These are phyloP conservation scores for Nipponia nippon DNA, from an alignment of 2,113 vertebrate genomes.

Conservation along the genomic window DNA sequence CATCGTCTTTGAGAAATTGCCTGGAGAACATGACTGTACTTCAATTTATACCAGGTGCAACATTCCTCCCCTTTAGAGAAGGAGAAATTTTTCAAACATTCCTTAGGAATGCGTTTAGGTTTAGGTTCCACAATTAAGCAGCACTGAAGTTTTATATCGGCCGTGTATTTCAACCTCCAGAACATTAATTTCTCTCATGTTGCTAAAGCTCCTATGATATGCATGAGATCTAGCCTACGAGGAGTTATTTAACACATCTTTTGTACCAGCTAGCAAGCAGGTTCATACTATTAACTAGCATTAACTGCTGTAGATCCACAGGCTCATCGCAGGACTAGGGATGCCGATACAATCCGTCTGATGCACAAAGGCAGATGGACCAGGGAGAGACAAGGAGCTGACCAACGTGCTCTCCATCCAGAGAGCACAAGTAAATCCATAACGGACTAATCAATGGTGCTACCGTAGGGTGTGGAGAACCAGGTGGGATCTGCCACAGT, in stretches of 20 bases:
- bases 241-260: background rate
- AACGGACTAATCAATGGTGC: accelerated
- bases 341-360: accelerated
- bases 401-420: background rate
- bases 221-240: background rate
- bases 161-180: background rate
- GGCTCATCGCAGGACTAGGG: background rate
- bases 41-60: background rate
- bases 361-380: background rate
- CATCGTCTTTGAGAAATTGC: background rate
- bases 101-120: background rate
- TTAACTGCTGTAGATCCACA: background rate
- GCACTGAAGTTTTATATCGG: background rate
- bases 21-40: background rate
- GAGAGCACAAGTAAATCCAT: background rate
- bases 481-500: background rate
- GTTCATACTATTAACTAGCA: background rate
- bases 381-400: background rate
- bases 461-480: background rate
- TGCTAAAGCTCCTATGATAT: background rate
- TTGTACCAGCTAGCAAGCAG: background rate
- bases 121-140: background rate
- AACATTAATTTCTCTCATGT: background rate
- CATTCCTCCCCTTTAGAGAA: background rate
- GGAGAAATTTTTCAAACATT: background rate